Evolutionary conservation across 2,113 vertebrate genomes (phyloP).

Genomic region (Falco punctatus): DNA sequence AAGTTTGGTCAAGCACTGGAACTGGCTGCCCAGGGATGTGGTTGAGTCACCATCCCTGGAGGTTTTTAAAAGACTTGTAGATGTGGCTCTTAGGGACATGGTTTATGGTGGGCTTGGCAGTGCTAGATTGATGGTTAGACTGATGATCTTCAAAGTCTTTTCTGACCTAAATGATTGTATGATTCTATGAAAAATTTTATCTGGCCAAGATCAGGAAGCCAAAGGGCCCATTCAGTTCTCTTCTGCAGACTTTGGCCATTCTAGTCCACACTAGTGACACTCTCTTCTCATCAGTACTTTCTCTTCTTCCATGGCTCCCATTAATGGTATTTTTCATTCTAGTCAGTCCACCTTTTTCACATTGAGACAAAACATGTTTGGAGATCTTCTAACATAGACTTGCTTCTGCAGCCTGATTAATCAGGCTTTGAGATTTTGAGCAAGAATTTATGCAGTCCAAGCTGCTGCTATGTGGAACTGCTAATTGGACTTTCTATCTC

Average conservation of each 20-base stretch:
- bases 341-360: neutral
- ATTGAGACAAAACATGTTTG: neutral
- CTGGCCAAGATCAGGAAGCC: neutral
- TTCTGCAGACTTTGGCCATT: rapidly evolving
- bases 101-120: neutral
- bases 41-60: neutral
- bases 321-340: neutral
- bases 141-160: neutral
- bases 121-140: neutral
- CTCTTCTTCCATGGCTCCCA: neutral
- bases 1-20: too few relatives aligned
- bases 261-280: too few relatives aligned
- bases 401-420: neutral
- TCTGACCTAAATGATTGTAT: neutral
- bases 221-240: neutral
- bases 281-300: neutral
- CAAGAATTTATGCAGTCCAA: neutral
- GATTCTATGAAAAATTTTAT: neutral
- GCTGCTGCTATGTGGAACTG: neutral
- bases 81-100: neutral
- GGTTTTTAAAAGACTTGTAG: neutral
- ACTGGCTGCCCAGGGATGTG: too few relatives aligned
- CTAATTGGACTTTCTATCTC: neutral
- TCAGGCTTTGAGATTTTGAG: neutral
- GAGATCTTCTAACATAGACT: neutral